Evolutionary conservation across 2,113 vertebrate genomes (phyloP), one percentile per base, ranked within the genome.

Genomic region (Oncorhynchus gorbuscha): DNA sequence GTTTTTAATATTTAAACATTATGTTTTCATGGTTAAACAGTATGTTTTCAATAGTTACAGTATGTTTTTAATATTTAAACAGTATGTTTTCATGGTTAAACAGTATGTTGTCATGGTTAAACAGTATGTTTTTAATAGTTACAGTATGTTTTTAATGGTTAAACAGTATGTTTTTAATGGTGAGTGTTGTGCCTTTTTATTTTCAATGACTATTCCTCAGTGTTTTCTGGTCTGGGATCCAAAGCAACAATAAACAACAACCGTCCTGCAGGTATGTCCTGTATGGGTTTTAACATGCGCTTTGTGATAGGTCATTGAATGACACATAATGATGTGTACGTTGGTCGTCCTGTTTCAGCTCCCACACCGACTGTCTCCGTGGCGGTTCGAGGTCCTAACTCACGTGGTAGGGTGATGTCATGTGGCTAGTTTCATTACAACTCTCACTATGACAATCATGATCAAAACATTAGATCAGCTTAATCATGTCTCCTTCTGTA

Each of bases 161-260:
- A 30, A 30, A 30, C 30, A 30, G 30, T 30, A 4, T 30, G 30
- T 9, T 39, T 35, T 4, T 45, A 45, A 11, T 9, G 39, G 39
- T 45, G 9, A 45, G 9, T 9, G 39, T 11, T 45, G 39, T 9
- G 39, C 8, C 8, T 45, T 45, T 45, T 12, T 9, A 9, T 45
- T 45, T 45, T 11, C 39, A 49, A 5, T 39, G 30, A 16, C 14
- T 61, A 18, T 51, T 48, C 32, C 14, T 0, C 6, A 93, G 92
- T 93, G 74, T 92, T 93, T 81, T 87, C 88, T 65, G 88, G 87
- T 59, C 78, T 86, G 55, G 77, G 85, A 11, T 39, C 86, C 87
- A 84, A 62, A 87, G 55, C 77, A 22, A 84, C 32, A 84, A 79
- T 48, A 73, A 22, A 84, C 32, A n/a, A n/a, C n/a, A 84, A 78